Evolutionary conservation across 2,113 vertebrate species (phyloP).

Genomic region (Gymnogyps californianus): DNA sequence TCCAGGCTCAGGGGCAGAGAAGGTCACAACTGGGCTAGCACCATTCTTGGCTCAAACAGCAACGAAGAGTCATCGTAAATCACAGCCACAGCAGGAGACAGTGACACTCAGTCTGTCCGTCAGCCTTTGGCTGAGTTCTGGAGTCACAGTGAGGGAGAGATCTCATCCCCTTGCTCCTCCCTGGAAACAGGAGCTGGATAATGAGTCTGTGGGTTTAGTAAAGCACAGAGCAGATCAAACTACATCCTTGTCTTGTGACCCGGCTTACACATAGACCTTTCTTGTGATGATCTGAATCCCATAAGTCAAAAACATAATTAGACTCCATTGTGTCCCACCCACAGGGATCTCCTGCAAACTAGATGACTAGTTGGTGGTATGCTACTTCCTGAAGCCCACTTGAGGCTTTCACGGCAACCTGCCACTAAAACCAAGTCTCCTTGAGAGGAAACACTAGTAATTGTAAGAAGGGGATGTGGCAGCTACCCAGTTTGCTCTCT

Average conservation of each 20-base stretch:
- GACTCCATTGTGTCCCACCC: neutral
- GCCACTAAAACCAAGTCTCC: neutral
- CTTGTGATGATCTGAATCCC: neutral
- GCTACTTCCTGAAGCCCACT: neutral
- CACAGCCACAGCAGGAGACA: neutral
- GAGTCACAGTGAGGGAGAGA: neutral
- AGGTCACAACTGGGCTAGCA: neutral
- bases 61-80: neutral
- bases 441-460: neutral
- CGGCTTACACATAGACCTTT: neutral
- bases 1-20: neutral
- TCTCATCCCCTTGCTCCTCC: neutral
- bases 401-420: neutral
- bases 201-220: neutral
- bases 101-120: neutral
- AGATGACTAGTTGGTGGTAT: neutral
- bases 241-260: neutral
- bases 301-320: fast-evolving
- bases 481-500: neutral
- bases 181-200: neutral
- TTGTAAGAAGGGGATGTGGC: neutral
- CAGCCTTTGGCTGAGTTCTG: neutral
- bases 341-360: neutral
- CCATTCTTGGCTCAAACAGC: neutral
- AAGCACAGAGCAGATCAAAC: neutral